Conservation (phyloP, 1,140 invertebrate genomes). For the Maconellicoccus hirsutus region DNA sequence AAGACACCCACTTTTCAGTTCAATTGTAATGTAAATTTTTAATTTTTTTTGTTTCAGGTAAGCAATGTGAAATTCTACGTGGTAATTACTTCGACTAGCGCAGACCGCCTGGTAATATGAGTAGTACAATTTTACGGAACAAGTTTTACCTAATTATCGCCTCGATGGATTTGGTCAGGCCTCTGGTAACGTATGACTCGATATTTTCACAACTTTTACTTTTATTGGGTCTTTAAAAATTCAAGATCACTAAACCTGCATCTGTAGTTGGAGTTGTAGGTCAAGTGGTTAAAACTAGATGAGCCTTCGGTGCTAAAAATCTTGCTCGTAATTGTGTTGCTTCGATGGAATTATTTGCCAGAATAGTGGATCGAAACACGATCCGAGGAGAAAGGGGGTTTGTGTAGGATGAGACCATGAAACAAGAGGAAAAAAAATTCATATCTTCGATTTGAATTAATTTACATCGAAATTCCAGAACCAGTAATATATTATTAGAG, state of each 20-base stretch:
- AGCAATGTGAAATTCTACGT: background rate
- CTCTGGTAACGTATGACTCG: background rate
- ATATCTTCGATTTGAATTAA: no score
- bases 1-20: background rate
- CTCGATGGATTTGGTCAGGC: background rate
- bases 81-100: no score
- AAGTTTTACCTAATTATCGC: background rate
- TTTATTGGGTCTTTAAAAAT: background rate
- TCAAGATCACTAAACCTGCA: background rate
- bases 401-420: no score
- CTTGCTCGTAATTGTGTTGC: no score
- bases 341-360: no score
- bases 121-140: background rate
- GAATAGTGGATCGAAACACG: no score
- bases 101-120: no score
- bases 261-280: background rate
- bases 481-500: no score
- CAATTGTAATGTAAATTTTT: background rate
- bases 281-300: background rate
- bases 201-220: background rate
- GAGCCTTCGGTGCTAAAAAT: no score
- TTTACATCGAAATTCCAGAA: no score
- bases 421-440: no score
- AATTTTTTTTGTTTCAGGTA: background rate
- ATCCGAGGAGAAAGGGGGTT: no score